Evolutionary conservation across 2,113 vertebrate species (phyloP).

Genomic region (Trematomus loennbergii): DNA sequence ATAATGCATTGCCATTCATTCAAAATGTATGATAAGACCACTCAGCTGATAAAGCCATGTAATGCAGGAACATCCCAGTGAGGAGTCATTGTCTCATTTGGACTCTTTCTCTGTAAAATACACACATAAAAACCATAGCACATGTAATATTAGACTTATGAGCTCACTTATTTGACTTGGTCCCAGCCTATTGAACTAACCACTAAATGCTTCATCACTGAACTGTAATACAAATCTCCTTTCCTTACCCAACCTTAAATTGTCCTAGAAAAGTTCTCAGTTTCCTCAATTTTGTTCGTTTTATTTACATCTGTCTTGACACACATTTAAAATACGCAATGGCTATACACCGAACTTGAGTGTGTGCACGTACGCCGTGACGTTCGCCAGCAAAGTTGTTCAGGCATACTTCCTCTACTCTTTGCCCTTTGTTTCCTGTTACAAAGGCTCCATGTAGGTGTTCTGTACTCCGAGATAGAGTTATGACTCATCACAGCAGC

Average conservation of each 20-base stretch:
- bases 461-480: slow-evolving; percentile 32
- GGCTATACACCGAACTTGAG: not conserved
- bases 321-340: not conserved
- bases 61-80: not conserved
- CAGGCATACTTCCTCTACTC: slow-evolving; percentile 32
- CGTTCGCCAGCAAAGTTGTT: slow-evolving; percentile 7
- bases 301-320: not conserved
- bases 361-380: not conserved
- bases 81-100: not conserved
- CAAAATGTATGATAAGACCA: not conserved
- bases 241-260: not conserved
- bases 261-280: not conserved
- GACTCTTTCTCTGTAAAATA: not conserved
- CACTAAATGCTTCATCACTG: slow-evolving; percentile 24
- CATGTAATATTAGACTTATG: slow-evolving; percentile 1
- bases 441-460: slow-evolving; percentile 45
- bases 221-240: slow-evolving; percentile 33
- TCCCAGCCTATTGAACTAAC: not conserved
- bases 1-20: not conserved
- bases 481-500: slow-evolving; percentile 54
- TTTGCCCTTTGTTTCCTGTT: slow-evolving; percentile 45
- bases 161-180: slow-evolving; percentile 12
- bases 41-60: not conserved
- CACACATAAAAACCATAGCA: not conserved
- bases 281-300: not conserved